Percentiles rank a stretch among this genome's conserved stretches.
phyloP scores from a whole-genome alignment of 2,797 vertebrate genomes.

The Phataginus tricuspis region DNA sequence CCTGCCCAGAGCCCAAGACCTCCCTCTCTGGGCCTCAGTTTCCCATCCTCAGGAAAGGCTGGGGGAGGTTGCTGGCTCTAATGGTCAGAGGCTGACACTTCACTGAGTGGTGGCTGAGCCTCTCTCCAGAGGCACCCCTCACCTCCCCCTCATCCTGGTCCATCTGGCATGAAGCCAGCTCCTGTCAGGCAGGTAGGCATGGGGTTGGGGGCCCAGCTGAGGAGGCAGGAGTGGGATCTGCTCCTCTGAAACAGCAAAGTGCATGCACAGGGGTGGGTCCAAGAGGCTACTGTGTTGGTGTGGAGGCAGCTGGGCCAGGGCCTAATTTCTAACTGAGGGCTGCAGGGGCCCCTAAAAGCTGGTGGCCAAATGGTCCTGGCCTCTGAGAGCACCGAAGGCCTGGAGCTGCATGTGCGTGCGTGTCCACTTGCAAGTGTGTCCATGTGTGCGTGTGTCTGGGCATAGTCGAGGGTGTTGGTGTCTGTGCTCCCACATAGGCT shows the following conservation, averaged over 20 bases:
- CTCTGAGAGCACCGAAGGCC: not conserved
- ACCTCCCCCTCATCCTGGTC: not conserved
- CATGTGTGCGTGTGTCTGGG: not conserved
- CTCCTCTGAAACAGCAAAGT: not conserved
- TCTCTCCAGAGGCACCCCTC: not conserved
- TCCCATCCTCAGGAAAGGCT: not conserved
- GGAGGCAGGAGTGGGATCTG: not conserved
- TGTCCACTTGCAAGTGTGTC: no score
- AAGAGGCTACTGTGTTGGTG: not conserved
- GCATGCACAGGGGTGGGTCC: not conserved
- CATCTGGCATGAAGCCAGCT: not conserved
- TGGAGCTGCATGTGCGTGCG: not conserved
- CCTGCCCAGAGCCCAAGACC: accelerated
- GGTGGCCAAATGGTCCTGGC: not conserved
- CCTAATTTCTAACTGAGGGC: not conserved
- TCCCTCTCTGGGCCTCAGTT: not conserved
- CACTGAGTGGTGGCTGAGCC: not conserved
- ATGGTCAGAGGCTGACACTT: not conserved
- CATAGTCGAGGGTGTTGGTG: not conserved
- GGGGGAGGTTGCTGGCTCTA: not conserved
- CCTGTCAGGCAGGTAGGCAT: no score
- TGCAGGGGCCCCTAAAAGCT: not conserved
- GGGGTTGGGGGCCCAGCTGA: not conserved
- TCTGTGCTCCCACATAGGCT: not conserved
- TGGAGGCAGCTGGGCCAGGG: not conserved